phyloP scores from a whole-genome alignment of 2,888 invertebrate genomes.

The Drosophila nigricruria region DNA sequence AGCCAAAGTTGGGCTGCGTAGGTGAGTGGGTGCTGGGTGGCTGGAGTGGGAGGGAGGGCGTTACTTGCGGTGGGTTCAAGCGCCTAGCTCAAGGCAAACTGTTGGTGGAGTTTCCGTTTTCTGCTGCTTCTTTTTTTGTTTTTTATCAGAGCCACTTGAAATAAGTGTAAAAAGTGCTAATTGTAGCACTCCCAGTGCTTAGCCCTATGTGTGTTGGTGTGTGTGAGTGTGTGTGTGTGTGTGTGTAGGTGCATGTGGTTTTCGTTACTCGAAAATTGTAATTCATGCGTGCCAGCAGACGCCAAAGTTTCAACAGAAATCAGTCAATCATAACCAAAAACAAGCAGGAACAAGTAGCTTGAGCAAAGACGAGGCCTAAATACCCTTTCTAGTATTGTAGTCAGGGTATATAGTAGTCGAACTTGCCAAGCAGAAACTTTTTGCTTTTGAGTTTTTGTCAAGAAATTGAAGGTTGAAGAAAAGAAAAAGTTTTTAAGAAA shows the following conservation, averaged over 20 bases:
- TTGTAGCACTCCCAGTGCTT: slow-evolving; percentile 54
- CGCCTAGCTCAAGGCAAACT: slow-evolving; percentile 76
- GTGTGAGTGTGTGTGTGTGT: slow-evolving; percentile 22
- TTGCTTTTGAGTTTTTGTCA: not conserved
- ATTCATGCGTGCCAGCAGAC: slow-evolving; percentile 78
- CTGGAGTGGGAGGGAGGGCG: not conserved
- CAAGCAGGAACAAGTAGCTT: not conserved
- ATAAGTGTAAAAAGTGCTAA: slow-evolving; percentile 71
- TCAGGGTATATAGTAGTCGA: not conserved
- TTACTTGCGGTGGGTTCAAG: slow-evolving; percentile 60
- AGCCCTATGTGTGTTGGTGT: slow-evolving; percentile 18
- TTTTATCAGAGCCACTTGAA: slow-evolving; percentile 73
- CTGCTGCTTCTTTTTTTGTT: slow-evolving; percentile 40
- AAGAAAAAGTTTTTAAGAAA: no score
- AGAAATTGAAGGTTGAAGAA: not conserved
- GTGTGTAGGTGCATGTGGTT: slow-evolving; percentile 50
- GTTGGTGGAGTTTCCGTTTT: slow-evolving; percentile 53
- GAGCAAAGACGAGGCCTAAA: not conserved
- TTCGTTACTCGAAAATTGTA: slow-evolving; percentile 76
- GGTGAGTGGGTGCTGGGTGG: not conserved
- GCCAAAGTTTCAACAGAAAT: slow-evolving; percentile 81
- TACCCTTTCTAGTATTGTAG: not conserved
- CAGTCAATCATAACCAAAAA: slow-evolving; percentile 79
- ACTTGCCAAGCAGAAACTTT: no score
- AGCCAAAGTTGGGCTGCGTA: not conserved